phyloP scores from a whole-genome alignment of 2,888 invertebrate genomes.

The Drosophila picticornis region DNA sequence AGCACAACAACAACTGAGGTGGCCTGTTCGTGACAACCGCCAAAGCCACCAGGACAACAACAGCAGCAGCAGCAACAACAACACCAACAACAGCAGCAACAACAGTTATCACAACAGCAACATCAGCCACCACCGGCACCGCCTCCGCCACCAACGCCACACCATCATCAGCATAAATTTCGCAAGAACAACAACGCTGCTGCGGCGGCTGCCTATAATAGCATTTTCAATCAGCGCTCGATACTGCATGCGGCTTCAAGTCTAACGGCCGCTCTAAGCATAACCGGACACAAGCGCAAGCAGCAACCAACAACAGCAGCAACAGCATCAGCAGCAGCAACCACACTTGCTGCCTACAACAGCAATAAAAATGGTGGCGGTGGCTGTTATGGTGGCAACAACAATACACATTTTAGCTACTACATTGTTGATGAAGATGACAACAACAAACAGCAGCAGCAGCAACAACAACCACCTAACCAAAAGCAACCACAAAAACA shows the following conservation, averaged over 20 bases:
- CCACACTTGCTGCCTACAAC: slow-evolving; percentile 50
- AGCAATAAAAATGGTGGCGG: slow-evolving; percentile 54
- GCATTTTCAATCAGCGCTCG: slow-evolving; percentile 83
- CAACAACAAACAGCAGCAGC: slow-evolving; percentile 43
- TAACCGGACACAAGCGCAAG: slow-evolving; percentile 77
- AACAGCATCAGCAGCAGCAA: slow-evolving; percentile 22
- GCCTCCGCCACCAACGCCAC: slow-evolving; percentile 44
- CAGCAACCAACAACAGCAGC: slow-evolving; percentile 36
- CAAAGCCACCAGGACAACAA: slow-evolving; percentile 58
- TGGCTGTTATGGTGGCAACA: slow-evolving; percentile 21
- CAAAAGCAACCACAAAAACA: slow-evolving; percentile 43
- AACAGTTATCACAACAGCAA: slow-evolving; percentile 28
- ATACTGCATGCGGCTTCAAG: slow-evolving; percentile 75
- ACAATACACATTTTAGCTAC: slow-evolving; percentile 51
- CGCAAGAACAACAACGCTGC: slow-evolving; percentile 84
- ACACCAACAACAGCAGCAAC: slow-evolving; percentile 43
- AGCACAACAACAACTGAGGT: slow-evolving; percentile 82
- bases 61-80: slow-evolving; percentile 44
- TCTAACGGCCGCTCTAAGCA: slow-evolving; percentile 77
- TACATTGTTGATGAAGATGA: slow-evolving; percentile 69
- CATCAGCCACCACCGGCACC: slow-evolving; percentile 54
- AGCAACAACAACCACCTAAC: slow-evolving; percentile 37
- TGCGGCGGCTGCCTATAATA: slow-evolving; percentile 83
- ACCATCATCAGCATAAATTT: slow-evolving; percentile 81
- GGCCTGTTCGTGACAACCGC: slow-evolving; percentile 85